Conservation (phyloP, 2,113 vertebrate genomes). For the Proteles cristata region DNA sequence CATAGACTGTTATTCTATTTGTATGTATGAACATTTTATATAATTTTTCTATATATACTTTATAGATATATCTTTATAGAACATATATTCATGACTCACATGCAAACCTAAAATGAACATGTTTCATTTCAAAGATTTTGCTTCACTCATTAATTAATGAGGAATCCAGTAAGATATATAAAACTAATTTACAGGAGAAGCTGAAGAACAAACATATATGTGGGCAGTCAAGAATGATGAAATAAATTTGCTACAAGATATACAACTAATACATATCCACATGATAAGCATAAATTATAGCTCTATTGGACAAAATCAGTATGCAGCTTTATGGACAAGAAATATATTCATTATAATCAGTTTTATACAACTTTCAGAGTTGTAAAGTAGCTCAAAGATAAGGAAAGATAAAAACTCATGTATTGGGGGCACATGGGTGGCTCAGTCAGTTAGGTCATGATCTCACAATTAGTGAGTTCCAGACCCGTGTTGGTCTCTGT, state of each 20-base stretch:
- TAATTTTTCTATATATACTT: not conserved
- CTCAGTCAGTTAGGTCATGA: too few species aligned
- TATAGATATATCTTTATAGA: not conserved
- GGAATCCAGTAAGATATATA: not conserved
- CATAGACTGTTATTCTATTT: not conserved
- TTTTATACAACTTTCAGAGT: not conserved
- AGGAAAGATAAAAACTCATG: not conserved
- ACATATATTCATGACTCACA: not conserved
- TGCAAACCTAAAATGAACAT: not conserved
- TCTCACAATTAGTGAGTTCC: too few species aligned
- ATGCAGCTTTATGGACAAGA: not conserved
- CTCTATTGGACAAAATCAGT: not conserved
- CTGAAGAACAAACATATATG: not conserved
- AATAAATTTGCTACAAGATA: not conserved
- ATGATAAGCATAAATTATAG: not conserved
- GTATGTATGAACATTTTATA: not conserved
- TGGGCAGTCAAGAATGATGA: not conserved
- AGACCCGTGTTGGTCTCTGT: too few species aligned
- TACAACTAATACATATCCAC: not conserved
- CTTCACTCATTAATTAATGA: slow-evolving; percentile 11
- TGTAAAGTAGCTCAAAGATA: not conserved
- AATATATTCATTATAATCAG: not conserved
- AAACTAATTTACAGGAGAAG: not conserved
- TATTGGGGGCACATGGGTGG: not conserved
- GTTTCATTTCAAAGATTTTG: not conserved